Evolutionary conservation across 2,113 vertebrate genomes (phyloP).

Genomic region (Etheostoma cragini): DNA sequence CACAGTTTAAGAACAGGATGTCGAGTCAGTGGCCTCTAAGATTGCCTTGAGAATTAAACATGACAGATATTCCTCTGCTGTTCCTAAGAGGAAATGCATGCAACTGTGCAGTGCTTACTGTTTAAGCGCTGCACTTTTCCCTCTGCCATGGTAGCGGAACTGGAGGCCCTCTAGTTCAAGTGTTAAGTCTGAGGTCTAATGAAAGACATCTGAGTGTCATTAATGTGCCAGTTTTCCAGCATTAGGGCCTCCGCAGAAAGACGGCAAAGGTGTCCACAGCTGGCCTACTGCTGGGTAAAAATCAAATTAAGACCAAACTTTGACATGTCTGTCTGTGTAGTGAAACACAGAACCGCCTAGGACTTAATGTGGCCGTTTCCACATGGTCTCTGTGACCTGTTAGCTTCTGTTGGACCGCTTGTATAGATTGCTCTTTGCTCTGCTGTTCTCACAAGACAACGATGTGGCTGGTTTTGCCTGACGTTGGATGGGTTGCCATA

Average conservation of each 20-base stretch:
- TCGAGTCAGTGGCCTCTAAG: background rate
- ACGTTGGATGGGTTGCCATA: background rate
- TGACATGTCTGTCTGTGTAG: constrained; percentile 18
- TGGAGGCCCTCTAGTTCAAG: constrained; percentile 56
- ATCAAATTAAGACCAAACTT: constrained; percentile 30
- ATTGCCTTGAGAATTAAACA: constrained; percentile 29
- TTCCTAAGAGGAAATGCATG: constrained; percentile 29
- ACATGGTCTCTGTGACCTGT: background rate
- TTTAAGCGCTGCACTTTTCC: constrained; percentile 22
- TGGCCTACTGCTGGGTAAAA: constrained; percentile 21
- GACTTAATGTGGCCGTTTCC: background rate
- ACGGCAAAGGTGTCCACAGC: constrained; percentile 37
- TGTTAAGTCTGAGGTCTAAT: constrained; percentile 64
- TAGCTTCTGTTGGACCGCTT: constrained; percentile 32
- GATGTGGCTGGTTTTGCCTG: background rate
- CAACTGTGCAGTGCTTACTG: constrained; percentile 2
- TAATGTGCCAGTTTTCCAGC: constrained; percentile 46
- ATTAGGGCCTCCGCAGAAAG: constrained; percentile 22
- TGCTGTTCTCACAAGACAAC: background rate
- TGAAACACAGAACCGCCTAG: constrained; percentile 1
- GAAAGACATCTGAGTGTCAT: constrained; percentile 69
- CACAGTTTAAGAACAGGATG: background rate
- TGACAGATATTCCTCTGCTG: constrained; percentile 32
- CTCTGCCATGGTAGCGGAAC: constrained; percentile 40
- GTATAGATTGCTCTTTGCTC: background rate